Evolutionary conservation across 2,797 vertebrate genomes (phyloP), one percentile per base, ranked within the genome.

Genomic region (Sebastolobus alascanus): DNA sequence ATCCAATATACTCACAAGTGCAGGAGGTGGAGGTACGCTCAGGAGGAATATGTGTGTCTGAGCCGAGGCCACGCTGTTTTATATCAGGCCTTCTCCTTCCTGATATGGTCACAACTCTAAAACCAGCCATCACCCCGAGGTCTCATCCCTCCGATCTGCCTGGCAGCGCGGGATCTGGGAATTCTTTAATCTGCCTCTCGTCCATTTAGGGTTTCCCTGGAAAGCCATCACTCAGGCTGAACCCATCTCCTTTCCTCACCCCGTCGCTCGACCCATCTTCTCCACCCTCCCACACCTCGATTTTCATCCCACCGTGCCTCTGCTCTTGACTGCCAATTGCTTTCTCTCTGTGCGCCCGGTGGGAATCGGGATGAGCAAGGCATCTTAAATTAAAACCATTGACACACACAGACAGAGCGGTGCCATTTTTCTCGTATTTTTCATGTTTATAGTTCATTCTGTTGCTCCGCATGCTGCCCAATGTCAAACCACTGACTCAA

Each of bases 31-130:
- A 88, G 74, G 80, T 50, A 38, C 56, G 50, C 50, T 77, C 20
- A 54, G 73, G 80, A 87, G 82, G 79, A 79, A 64, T 77, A 69
- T 64, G 82, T 77, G 35, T 77, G 43, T 13, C 35, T 11, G 22
- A 71, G 67, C 52, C 37, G 68, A 92, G 85, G 67, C 78, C 64
- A 20, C 68, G 54, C 64, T 64, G 80, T 89, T 94, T 84, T 93
- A 92, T 92, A 94, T 80, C 25, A 79, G 80, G 63, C 59, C n/a
- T 3, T 74, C 50, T 55, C 20, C 60, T 56, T 79, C 88, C 92
- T 85, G 88, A 96, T 90, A 84, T 90, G 94, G 92, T 70, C 75
- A 84, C 85, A 87, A 16, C 10, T 78, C 91, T 90, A 91, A 93
- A 90, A 90, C 71, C 88, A 90, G 87, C 82, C 80, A 90, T 74